phyloP scores from a whole-genome alignment of 2,113 vertebrate species.

The Blennius ocellaris region DNA sequence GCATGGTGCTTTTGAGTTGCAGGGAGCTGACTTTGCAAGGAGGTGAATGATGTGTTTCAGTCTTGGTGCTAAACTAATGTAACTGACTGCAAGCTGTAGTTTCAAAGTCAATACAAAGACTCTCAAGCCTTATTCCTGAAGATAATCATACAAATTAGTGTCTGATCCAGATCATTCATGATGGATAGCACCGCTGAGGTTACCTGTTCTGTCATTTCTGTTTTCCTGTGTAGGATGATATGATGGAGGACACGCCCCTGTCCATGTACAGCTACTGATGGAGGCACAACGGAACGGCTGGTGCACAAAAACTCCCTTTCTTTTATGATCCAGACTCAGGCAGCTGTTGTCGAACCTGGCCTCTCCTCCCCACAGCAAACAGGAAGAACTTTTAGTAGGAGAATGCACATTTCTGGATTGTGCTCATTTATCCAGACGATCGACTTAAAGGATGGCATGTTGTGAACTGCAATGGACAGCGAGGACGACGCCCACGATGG shows the following conservation, averaged over 20 bases:
- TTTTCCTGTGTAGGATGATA: constrained; percentile 86
- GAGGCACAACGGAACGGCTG: constrained; percentile 24
- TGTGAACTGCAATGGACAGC: constrained; percentile 47
- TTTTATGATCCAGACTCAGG: constrained; percentile 30
- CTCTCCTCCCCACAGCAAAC: constrained; percentile 42
- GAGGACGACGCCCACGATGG: constrained; percentile 21
- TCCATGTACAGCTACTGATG: constrained; percentile 93
- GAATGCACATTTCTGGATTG: constrained; percentile 32
- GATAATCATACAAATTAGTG: no score
- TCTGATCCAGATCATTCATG: neutral
- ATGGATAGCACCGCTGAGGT: neutral
- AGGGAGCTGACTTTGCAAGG: no score
- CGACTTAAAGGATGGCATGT: constrained; percentile 23
- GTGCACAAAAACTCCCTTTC: constrained; percentile 3
- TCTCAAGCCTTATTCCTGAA: no score
- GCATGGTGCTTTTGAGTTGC: no score
- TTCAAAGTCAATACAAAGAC: no score
- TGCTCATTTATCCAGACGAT: constrained; percentile 39
- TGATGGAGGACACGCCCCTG: constrained; percentile 94
- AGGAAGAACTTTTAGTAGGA: constrained; percentile 41
- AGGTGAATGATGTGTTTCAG: no score
- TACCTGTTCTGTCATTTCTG: neutral
- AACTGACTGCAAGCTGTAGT: no score
- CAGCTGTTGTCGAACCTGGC: constrained; percentile 26
- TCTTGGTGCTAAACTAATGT: no score